Evolutionary conservation across 2,888 invertebrate species (phyloP).

Genomic region (Lydus trimaculatus): DNA sequence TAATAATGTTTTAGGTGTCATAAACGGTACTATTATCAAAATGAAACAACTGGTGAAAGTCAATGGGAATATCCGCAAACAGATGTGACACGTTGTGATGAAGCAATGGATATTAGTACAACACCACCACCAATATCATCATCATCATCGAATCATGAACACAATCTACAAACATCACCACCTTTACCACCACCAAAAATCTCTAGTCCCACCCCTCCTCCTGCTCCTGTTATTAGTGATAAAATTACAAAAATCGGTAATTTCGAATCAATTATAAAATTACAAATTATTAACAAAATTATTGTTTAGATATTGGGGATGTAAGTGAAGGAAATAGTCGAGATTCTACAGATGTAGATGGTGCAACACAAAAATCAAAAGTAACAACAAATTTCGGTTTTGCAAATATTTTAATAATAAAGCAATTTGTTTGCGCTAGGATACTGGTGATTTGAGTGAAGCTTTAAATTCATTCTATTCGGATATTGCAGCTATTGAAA

Average conservation of each 20-base stretch:
- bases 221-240: conserved; percentile 50
- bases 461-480: conserved; percentile 69
- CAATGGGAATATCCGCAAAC: conserved; percentile 71
- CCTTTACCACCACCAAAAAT: conserved; percentile 48
- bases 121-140: conserved; percentile 63
- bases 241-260: conserved; percentile 11
- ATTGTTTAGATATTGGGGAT: not conserved
- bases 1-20: conserved; percentile 65
- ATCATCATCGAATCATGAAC: conserved; percentile 22
- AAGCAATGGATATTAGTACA: conserved; percentile 69
- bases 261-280: conserved; percentile 14
- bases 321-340: conserved; percentile 30
- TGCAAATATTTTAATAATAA: not conserved
- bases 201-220: conserved; percentile 52
- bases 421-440: not conserved
- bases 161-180: conserved; percentile 55
- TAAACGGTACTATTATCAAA: conserved; percentile 74
- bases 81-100: conserved; percentile 62
- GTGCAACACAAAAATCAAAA: conserved; percentile 35
- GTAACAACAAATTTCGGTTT: conserved; percentile 9
- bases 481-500: conserved; percentile 66
- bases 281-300: no score
- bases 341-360: conserved; percentile 64
- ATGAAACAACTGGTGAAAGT: conserved; percentile 65
- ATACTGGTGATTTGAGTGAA: conserved; percentile 55